phyloP scores from a whole-genome alignment of 2,888 invertebrate genomes.

The Amphipyra tragopoginis region DNA sequence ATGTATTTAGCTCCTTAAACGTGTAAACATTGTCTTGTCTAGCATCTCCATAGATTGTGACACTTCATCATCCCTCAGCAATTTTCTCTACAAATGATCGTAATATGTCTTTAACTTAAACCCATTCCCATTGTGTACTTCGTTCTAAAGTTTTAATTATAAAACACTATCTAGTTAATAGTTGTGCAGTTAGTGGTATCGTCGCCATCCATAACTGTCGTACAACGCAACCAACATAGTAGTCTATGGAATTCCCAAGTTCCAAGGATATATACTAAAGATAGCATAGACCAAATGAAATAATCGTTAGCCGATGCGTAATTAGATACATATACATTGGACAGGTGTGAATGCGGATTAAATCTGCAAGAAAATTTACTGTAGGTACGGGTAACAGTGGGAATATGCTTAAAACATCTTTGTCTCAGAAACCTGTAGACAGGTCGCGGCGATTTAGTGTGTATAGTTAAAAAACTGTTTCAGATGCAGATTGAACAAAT shows the following conservation, averaged over 20 bases:
- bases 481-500: too few relatives aligned
- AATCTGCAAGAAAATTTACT: slow-evolving; percentile 14
- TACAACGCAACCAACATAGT: not conserved
- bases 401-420: slow-evolving; percentile 9
- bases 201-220: slow-evolving; percentile 33
- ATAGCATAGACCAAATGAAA: slow-evolving; percentile 21
- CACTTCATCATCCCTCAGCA: not conserved
- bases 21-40: too few relatives aligned
- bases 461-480: not conserved
- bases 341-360: slow-evolving; percentile 21
- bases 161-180: slow-evolving; percentile 54
- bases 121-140: slow-evolving; percentile 22
- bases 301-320: slow-evolving; percentile 15
- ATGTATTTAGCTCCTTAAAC: too few relatives aligned
- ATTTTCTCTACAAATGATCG: slow-evolving; percentile 28
- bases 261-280: slow-evolving; percentile 8
- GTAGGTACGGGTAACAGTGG: not conserved
- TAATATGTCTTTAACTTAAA: slow-evolving; percentile 29
- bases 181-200: slow-evolving; percentile 49
- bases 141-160: slow-evolving; percentile 42
- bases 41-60: not conserved
- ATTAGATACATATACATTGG: slow-evolving; percentile 24
- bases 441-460: slow-evolving; percentile 15
- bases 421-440: slow-evolving; percentile 25
- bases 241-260: slow-evolving; percentile 11